Conservation (phyloP, 2,797 vertebrate species). For the Eulemur coronatus region DNA sequence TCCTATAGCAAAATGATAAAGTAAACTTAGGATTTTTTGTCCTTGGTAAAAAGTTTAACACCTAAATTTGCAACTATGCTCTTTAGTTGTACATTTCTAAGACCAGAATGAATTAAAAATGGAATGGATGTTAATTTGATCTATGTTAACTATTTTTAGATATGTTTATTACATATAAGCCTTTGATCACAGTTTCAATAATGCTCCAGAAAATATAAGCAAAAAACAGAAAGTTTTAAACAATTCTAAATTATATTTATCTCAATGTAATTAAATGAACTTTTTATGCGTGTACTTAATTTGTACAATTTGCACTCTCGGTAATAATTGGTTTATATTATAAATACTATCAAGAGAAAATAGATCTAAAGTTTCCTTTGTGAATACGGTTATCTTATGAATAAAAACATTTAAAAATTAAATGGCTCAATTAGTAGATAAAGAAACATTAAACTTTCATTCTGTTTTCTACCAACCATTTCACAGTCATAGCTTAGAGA, state of each 20-base stretch:
- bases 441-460: slow-evolving; percentile 23
- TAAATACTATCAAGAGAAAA: slow-evolving; percentile 24
- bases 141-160: slow-evolving; percentile 1
- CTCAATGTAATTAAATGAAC: slow-evolving; percentile 18
- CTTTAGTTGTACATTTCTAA: neutral
- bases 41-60: slow-evolving; percentile 33
- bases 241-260: slow-evolving; percentile 41
- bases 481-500: slow-evolving; percentile 68
- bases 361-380: slow-evolving; percentile 39
- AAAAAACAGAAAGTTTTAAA: slow-evolving; percentile 28
- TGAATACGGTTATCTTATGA: slow-evolving; percentile 62
- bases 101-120: slow-evolving; percentile 29
- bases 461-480: slow-evolving; percentile 50
- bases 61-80: neutral
- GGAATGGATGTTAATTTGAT: neutral
- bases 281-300: slow-evolving; percentile 50
- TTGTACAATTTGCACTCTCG: slow-evolving; percentile 43
- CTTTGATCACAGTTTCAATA: slow-evolving; percentile 40
- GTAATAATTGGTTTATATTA: slow-evolving; percentile 30
- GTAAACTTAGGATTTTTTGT: neutral
- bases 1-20: slow-evolving; percentile 9
- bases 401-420: slow-evolving; percentile 64
- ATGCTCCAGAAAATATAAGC: neutral
- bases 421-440: slow-evolving; percentile 60
- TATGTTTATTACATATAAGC: neutral